Evolutionary conservation across 2,797 vertebrate genomes (phyloP).

Genomic region (Amniataba percoides): DNA sequence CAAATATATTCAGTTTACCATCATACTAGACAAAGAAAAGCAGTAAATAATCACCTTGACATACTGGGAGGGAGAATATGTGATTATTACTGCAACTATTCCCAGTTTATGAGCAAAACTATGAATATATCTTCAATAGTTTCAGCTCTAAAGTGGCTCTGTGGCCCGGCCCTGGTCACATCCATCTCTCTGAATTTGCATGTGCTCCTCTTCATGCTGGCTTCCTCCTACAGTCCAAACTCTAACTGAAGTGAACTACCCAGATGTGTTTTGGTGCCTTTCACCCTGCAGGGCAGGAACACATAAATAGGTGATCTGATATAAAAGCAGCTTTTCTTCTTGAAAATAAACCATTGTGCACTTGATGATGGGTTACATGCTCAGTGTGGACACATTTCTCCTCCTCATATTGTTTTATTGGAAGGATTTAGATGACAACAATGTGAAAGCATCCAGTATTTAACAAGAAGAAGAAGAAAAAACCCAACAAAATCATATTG

Average conservation of each 20-base stretch:
- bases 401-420: neutral
- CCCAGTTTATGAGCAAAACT: too few relatives aligned
- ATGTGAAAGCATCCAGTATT: neutral
- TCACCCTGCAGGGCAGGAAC: neutral
- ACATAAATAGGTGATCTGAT: too few relatives aligned
- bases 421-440: neutral
- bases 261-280: neutral
- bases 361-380: neutral
- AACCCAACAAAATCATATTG: neutral
- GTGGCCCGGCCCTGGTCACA: too few relatives aligned
- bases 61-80: neutral
- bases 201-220: too few relatives aligned
- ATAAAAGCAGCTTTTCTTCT: too few relatives aligned
- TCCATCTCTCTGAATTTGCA: too few relatives aligned
- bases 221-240: too few relatives aligned
- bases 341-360: neutral
- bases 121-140: too few relatives aligned
- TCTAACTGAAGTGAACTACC: too few relatives aligned
- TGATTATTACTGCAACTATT: too few relatives aligned
- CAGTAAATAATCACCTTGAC: neutral
- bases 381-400: neutral
- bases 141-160: too few relatives aligned
- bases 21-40: neutral
- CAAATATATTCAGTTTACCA: neutral
- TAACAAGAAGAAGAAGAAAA: neutral